These are phyloP conservation scores for Stichodactyla helianthus DNA, from an alignment of 64 coral and sea anemone species.

Conservation along the genomic window DNA sequence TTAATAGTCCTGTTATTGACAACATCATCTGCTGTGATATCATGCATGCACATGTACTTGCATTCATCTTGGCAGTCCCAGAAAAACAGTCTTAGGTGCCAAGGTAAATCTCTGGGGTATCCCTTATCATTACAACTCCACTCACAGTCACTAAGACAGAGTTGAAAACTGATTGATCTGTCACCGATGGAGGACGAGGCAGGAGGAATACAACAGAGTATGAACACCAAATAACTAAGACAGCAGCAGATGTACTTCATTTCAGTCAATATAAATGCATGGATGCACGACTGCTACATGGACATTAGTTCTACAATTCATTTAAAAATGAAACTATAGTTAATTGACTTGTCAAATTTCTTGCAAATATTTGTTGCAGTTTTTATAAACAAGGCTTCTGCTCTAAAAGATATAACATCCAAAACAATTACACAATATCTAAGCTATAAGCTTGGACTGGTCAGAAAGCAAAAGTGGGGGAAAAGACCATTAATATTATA, in stretches of 20 bases:
- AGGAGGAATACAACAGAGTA: background rate
- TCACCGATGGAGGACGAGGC: constrained; percentile 58
- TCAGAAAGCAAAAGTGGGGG: too few species aligned
- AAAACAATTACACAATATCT: too few species aligned
- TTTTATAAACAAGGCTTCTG: too few species aligned
- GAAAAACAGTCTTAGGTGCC: constrained; percentile 63
- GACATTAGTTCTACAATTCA: too few species aligned
- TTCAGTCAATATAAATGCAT: background rate
- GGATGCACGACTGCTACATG: too few species aligned
- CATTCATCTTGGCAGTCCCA: constrained; percentile 93
- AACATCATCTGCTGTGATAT: constrained; percentile 55
- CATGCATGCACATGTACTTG: constrained; percentile 95
- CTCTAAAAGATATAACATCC: too few species aligned
- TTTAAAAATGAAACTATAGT: too few species aligned
- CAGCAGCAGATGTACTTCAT: background rate
- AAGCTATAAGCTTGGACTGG: too few species aligned
- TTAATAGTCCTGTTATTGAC: constrained; percentile 36
- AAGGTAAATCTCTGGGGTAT: constrained; percentile 78
- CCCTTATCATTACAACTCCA: constrained; percentile 42
- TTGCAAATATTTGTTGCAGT: too few species aligned
- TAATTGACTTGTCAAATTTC: too few species aligned
- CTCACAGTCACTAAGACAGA: constrained; percentile 36
- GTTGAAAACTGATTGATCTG: constrained; percentile 47
- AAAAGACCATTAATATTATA: too few species aligned
- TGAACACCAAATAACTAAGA: background rate